Evolutionary conservation across 2,888 invertebrate genomes (phyloP).

Genomic region (Phyto melanocephala): DNA sequence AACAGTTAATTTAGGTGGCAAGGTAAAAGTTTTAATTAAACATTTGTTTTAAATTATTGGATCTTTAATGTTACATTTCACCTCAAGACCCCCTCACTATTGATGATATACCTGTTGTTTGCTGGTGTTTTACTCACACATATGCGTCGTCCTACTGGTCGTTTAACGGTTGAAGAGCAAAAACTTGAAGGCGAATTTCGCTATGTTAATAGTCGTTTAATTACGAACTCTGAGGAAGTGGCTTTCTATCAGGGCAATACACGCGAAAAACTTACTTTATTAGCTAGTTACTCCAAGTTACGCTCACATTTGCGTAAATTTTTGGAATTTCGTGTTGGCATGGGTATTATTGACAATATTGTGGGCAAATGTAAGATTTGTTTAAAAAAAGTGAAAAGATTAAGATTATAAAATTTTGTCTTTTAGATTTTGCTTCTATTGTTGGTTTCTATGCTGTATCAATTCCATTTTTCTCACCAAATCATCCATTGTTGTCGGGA

Average conservation of each 20-base stretch:
- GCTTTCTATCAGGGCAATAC: constrained; percentile 88
- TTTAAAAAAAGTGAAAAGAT: background rate
- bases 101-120: constrained; percentile 91
- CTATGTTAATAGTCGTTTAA: constrained; percentile 96
- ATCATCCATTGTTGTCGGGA: constrained; percentile 84
- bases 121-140: constrained; percentile 93
- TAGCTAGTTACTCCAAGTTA: constrained; percentile 93
- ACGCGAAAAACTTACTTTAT: constrained; percentile 91
- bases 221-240: constrained; percentile 96
- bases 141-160: constrained; percentile 91
- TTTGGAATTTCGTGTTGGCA: constrained; percentile 91
- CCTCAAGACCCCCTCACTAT: constrained; percentile 88
- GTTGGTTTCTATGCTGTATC: constrained; percentile 98
- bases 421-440: constrained; percentile 92
- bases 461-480: constrained; percentile 91
- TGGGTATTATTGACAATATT: constrained; percentile 97
- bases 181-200: constrained; percentile 99
- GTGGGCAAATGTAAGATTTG: constrained; percentile 92
- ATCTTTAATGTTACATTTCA: background rate
- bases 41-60: background rate
- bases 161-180: constrained; percentile 95
- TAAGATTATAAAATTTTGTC: constrained; percentile 7
- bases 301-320: constrained; percentile 91
- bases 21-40: constrained; percentile 79
- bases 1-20: constrained; percentile 90